Evolutionary conservation across 92 coral and sea anemone genomes (phyloP).

Genomic region (Meandrina meandrites): DNA sequence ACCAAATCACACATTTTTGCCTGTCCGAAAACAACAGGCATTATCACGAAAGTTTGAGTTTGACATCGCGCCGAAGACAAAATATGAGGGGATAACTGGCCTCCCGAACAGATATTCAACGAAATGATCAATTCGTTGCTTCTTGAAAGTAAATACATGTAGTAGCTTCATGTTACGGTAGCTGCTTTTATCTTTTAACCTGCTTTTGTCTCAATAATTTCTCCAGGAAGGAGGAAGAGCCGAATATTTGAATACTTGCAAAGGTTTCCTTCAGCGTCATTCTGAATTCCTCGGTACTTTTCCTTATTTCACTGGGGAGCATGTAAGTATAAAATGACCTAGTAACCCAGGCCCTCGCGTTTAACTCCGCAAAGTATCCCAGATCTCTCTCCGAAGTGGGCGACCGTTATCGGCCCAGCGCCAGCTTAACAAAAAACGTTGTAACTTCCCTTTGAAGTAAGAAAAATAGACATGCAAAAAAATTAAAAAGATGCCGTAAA

Average conservation of each 20-base stretch:
- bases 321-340: constrained; percentile 49
- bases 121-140: no score
- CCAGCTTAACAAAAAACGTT: not conserved
- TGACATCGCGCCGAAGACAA: no score
- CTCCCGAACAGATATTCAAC: no score
- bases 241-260: constrained; percentile 61
- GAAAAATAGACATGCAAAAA: not conserved
- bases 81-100: no score
- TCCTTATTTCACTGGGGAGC: constrained; percentile 63
- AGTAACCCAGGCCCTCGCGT: not conserved
- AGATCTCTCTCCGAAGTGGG: not conserved
- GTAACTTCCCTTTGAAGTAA: not conserved
- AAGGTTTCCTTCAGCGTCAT: constrained; percentile 55
- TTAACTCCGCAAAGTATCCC: not conserved
- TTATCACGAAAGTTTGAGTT: no score
- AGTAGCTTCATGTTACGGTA: no score
- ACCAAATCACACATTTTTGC: no score
- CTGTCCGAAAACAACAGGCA: no score
- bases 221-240: constrained; percentile 64
- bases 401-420: no score
- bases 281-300: constrained; percentile 46
- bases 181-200: no score
- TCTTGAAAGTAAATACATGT: no score
- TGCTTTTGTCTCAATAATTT: not conserved
- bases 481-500: no score